Evolutionary conservation across 64 coral and sea anemone species (phyloP), one percentile per base, ranked within the genome.

Genomic region (Orbicella faveolata): DNA sequence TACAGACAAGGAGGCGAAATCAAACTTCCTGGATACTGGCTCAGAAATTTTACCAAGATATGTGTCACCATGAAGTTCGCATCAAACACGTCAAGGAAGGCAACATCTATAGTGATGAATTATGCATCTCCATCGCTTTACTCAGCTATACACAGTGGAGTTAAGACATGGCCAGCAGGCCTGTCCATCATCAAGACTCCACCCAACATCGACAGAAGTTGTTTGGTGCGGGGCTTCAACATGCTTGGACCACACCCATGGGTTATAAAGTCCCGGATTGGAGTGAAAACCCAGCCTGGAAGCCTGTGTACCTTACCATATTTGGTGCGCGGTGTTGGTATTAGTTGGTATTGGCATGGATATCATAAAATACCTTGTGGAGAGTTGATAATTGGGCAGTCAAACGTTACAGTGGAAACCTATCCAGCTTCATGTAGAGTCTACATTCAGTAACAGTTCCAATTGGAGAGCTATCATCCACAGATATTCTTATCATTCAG

Each of bases 251-350:
- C 21, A 23, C 25, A 10, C 67, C 67, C 67, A 70, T 70, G 67
- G 67, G n/a, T 70, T 0, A 70, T 70, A 23, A 5, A 70, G 67
- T 2, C 67, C 21, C 67, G 67, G 0, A 25, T 70, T 70, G 67
- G 67, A 70, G 25, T 70, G 9, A 6, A 26, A 23, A 30, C n/a
- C 67, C n/a, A 8, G 21, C n/a, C 3, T n/a, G 0, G 2, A 23
- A 26, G 11, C 44, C 4, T 48, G 21, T 26, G 6, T 26, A 23
- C n/a, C 25, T 70, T 70, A 26, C 67, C 67, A 70, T 70, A 70
- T 70, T 70, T 70, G 67, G 67, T 70, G 21, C 67, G 67, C 30
- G 67, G 67, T 70, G 67, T 70, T 70, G 67, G 67, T 25, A 70
- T 70, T 10, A 9, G 67, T 23, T 70, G 30, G 30, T 30, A 30